These are phyloP conservation scores for Pangasianodon hypophthalmus DNA, from an alignment of 2,113 vertebrate genomes.

Conservation along the genomic window DNA sequence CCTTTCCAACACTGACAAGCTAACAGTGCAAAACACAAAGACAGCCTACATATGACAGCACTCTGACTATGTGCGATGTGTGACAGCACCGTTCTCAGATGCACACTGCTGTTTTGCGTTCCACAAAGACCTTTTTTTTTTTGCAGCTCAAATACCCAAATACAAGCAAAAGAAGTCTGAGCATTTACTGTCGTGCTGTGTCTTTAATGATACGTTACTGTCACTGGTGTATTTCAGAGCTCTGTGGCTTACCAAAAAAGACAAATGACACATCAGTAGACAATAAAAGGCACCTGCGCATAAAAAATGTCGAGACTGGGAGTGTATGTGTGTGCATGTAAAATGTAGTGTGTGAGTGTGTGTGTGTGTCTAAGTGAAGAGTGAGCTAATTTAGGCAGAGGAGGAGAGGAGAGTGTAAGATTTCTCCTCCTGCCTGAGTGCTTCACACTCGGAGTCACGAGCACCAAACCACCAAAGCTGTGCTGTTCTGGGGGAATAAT, in stretches of 20 bases:
- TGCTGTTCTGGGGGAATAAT: constrained; percentile 40
- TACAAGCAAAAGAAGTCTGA: neutral
- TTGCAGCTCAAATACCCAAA: neutral
- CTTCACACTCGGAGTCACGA: neutral
- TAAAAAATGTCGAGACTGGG: neutral
- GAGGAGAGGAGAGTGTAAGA: constrained; percentile 26
- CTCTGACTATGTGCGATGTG: neutral
- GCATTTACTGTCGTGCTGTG: constrained; percentile 13
- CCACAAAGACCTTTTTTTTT: neutral
- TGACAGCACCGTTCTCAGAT: neutral
- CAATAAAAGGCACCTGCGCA: constrained; percentile 17
- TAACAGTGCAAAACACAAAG: neutral
- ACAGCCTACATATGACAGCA: neutral
- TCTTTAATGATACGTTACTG: constrained; percentile 30
- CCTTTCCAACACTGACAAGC: neutral
- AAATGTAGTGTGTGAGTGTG: constrained; percentile 1
- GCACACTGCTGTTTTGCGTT: neutral
- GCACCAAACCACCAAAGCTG: constrained; percentile 11
- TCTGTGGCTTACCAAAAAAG: neutral
- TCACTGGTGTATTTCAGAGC: constrained; percentile 5
- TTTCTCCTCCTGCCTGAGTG: constrained; percentile 25
- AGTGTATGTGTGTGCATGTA: neutral
- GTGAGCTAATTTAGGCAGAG: constrained; percentile 39
- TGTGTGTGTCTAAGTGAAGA: constrained; percentile 35
- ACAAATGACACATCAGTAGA: constrained; percentile 30